Percentiles rank a stretch among this genome's conserved stretches.
Conservation (phyloP, 2,113 vertebrate species). For the human (Homo sapiens) region DNA sequence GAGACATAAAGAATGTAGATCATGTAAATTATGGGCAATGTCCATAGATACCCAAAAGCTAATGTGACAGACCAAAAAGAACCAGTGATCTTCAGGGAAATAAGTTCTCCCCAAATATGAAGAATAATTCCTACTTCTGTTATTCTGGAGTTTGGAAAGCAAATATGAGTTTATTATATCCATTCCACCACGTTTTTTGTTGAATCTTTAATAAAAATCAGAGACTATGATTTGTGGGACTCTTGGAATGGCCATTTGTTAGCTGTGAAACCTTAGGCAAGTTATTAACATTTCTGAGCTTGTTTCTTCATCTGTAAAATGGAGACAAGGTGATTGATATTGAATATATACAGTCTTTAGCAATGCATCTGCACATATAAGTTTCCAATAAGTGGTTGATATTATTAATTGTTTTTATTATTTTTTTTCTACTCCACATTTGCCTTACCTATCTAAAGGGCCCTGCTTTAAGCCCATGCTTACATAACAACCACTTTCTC, state of each 20-base stretch:
- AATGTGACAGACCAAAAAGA: neutral
- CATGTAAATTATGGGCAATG: neutral
- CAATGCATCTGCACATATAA: neutral
- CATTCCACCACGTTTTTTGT: neutral
- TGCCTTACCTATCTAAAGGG: neutral
- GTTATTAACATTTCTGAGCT: neutral
- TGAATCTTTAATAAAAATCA: conserved; percentile 28
- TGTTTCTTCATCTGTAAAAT: neutral
- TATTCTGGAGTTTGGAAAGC: neutral
- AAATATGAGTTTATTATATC: neutral
- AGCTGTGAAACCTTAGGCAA: neutral
- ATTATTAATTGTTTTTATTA: neutral
- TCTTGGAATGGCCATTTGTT: neutral
- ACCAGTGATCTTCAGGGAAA: neutral
- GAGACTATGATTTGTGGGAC: neutral
- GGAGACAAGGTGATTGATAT: neutral
- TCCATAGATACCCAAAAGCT: neutral
- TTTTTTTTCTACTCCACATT: neutral
- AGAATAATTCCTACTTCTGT: neutral
- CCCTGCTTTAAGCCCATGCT: neutral
- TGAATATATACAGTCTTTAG: neutral
- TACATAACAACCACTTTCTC: neutral
- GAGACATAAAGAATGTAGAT: neutral
- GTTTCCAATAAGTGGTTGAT: neutral
- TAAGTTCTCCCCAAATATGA: neutral